Evolutionary conservation across 2,888 invertebrate genomes (phyloP).

Genomic region (Diloba caeruleocephala): DNA sequence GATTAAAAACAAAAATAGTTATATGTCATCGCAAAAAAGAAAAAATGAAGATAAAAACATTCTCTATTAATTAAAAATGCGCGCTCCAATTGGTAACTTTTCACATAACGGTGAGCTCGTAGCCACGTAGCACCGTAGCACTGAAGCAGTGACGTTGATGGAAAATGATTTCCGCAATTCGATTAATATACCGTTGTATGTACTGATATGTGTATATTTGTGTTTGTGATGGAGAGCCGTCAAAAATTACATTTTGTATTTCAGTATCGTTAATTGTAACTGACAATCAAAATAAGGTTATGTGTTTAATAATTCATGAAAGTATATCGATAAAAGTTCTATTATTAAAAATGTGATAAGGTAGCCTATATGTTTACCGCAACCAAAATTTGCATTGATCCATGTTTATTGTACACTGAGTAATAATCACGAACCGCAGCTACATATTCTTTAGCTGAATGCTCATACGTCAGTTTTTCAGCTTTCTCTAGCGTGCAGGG

Average conservation of each 20-base stretch:
- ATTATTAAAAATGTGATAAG: no score
- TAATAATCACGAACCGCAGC: no score
- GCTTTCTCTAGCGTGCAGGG: no score
- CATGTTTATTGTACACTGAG: no score
- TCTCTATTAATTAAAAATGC: constrained; percentile 53
- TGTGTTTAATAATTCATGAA: no score
- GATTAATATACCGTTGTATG: constrained; percentile 22
- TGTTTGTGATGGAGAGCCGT: no score
- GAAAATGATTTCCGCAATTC: constrained; percentile 40
- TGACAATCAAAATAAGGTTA: neutral
- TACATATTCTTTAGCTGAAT: no score
- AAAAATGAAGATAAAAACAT: constrained; percentile 36
- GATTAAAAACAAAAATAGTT: constrained; percentile 15
- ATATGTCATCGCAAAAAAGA: constrained; percentile 14
- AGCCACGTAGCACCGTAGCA: constrained; percentile 23
- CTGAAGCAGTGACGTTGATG: constrained; percentile 30
- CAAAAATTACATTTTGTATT: no score
- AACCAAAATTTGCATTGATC: no score
- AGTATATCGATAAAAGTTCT: no score
- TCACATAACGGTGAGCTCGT: constrained; percentile 37
- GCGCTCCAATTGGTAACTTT: constrained; percentile 56
- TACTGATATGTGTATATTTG: neutral
- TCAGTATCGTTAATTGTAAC: neutral
- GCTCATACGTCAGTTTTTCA: no score
- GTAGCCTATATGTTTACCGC: no score